phyloP scores from a whole-genome alignment of 2,888 invertebrate species.

The Lepidocyrtinus sp. region DNA sequence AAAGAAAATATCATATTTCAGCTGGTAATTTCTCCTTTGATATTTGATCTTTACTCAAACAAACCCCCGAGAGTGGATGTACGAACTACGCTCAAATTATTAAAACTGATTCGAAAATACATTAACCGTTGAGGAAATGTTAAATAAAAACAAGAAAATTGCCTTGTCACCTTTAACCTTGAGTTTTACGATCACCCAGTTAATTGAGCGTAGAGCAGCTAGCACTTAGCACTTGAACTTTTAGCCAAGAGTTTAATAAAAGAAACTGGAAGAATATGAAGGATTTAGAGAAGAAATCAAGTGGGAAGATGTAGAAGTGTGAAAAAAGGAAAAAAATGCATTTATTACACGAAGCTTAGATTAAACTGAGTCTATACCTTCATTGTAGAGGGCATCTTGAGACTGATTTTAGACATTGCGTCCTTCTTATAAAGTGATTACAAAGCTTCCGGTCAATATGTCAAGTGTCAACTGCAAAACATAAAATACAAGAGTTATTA shows the following conservation, averaged over 20 bases:
- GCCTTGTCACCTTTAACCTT: too few relatives aligned
- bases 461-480: too few relatives aligned
- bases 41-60: neutral
- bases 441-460: too few relatives aligned
- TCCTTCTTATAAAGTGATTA: too few relatives aligned
- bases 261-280: slow-evolving; percentile 29
- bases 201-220: neutral
- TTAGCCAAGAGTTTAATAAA: too few relatives aligned
- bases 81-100: too few relatives aligned
- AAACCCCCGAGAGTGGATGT: too few relatives aligned
- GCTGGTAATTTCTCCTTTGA: neutral
- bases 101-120: too few relatives aligned
- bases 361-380: slow-evolving; percentile 37
- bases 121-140: too few relatives aligned
- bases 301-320: neutral
- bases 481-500: too few relatives aligned
- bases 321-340: neutral
- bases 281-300: neutral
- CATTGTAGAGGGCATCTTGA: slow-evolving; percentile 15
- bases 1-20: neutral
- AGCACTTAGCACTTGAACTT: neutral
- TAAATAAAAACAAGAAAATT: too few relatives aligned
- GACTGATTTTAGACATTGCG: neutral
- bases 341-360: too few relatives aligned
- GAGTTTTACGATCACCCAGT: neutral